Evolutionary conservation across 1,140 invertebrate genomes (phyloP).

Genomic region (Telenomus remus): DNA sequence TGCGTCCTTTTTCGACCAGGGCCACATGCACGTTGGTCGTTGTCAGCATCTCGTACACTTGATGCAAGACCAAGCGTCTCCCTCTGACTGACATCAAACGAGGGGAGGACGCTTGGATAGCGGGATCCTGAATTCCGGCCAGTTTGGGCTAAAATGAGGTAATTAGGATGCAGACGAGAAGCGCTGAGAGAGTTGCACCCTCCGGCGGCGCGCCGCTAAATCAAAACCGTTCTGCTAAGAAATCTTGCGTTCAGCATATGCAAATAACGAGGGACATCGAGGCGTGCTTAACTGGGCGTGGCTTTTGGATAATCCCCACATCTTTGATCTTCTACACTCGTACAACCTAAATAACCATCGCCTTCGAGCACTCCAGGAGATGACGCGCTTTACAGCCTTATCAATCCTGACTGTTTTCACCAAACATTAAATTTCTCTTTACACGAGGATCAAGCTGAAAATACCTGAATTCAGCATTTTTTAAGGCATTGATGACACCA

Average conservation of each 20-base stretch:
- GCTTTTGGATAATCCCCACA: slow-evolving; percentile 33
- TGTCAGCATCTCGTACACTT: slow-evolving; percentile 31
- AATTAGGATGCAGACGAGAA: slow-evolving; percentile 73
- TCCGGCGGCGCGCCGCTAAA: slow-evolving; percentile 61
- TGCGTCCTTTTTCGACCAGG: slow-evolving; percentile 37
- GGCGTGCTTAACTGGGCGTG: slow-evolving; percentile 48
- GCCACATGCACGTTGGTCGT: slow-evolving; percentile 22
- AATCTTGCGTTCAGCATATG: slow-evolving; percentile 68
- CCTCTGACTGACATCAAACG: slow-evolving; percentile 17
- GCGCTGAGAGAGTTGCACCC: slow-evolving; percentile 29
- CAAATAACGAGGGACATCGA: slow-evolving; percentile 64
- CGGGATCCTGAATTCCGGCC: slow-evolving; percentile 66
- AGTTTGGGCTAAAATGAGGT: slow-evolving; percentile 72
- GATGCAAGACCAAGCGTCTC: slow-evolving; percentile 1
- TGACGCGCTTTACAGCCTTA: neutral
- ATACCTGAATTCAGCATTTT: too few species aligned
- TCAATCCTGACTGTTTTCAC: slow-evolving; percentile 21
- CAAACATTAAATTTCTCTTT: slow-evolving; percentile 5
- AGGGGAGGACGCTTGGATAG: slow-evolving; percentile 34
- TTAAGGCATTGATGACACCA: too few species aligned
- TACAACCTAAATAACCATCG: slow-evolving; percentile 38
- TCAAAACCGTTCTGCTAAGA: slow-evolving; percentile 70
- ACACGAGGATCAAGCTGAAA: too few species aligned
- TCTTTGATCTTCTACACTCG: slow-evolving; percentile 52
- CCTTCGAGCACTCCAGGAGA: slow-evolving; percentile 18